These are phyloP conservation scores for Phaethornis superciliosus DNA, from an alignment of 2,113 vertebrate genomes.

Conservation along the genomic window DNA sequence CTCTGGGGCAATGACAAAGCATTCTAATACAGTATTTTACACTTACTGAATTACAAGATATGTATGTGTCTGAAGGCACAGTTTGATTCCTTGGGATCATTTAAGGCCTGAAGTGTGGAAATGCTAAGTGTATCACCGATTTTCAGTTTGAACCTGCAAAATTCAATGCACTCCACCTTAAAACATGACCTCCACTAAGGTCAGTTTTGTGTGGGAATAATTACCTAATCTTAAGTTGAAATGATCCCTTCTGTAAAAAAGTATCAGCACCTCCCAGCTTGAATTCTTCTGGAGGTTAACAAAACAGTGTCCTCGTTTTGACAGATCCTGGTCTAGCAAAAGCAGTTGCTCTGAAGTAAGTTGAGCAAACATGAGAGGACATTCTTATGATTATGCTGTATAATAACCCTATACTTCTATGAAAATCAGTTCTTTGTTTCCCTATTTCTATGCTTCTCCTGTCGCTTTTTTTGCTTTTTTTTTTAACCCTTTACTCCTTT, in stretches of 20 bases:
- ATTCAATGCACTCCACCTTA: background rate
- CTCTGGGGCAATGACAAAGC: background rate
- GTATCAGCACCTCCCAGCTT: background rate
- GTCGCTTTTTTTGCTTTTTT: background rate
- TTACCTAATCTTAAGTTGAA: background rate
- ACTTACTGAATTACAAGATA: background rate
- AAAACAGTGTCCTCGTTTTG: background rate
- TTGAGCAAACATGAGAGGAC: background rate
- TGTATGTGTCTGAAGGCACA: background rate
- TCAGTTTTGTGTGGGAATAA: background rate
- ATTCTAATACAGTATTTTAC: background rate
- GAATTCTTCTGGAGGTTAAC: background rate
- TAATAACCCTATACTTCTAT: background rate
- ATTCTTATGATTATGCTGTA: background rate
- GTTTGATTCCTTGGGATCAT: background rate
- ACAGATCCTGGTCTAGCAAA: background rate
- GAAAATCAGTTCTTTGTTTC: background rate
- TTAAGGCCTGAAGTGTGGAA: background rate
- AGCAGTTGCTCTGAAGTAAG: background rate
- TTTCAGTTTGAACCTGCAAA: background rate
- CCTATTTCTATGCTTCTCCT: background rate
- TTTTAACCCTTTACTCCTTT: background rate
- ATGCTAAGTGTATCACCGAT: background rate
- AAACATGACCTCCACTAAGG: background rate
- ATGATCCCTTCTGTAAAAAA: background rate